phyloP scores from a whole-genome alignment of 2,113 vertebrate genomes.

The Mellivora capensis region DNA sequence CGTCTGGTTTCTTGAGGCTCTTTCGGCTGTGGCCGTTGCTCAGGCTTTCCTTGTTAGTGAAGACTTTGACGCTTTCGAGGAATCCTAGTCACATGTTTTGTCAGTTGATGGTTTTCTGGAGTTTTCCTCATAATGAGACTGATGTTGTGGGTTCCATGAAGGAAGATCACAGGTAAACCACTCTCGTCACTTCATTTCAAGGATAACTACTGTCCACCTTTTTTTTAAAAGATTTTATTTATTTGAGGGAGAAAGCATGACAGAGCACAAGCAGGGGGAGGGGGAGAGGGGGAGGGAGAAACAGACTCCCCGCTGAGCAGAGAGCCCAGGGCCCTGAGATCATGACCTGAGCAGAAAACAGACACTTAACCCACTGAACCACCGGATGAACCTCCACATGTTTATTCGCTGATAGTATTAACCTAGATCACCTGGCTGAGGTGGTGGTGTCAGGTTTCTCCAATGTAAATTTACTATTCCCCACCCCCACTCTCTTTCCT shows the following conservation, averaged over 20 bases:
- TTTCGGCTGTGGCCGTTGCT: not conserved
- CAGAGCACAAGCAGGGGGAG: no score
- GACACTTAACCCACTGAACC: no score
- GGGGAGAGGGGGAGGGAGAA: no score
- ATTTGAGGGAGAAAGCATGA: no score
- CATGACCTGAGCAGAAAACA: no score
- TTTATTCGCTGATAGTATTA: not conserved
- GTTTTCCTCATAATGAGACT: not conserved
- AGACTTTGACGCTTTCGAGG: not conserved
- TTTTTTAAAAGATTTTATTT: not conserved
- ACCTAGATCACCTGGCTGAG: not conserved
- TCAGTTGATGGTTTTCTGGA: not conserved
- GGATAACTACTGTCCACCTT: not conserved
- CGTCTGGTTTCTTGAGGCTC: not conserved
- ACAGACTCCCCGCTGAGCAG: no score
- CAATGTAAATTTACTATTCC: not conserved
- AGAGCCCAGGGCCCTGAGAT: no score
- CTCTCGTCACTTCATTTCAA: not conserved
- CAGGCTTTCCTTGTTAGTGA: not conserved
- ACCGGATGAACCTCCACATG: not conserved
- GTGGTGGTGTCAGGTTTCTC: not conserved
- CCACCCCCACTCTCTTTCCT: not conserved
- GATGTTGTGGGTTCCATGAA: not conserved
- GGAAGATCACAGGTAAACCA: not conserved
- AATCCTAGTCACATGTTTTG: not conserved